These are phyloP conservation scores for Burhinus oedicnemus DNA, from an alignment of 2,113 vertebrate genomes.

Conservation along the genomic window DNA sequence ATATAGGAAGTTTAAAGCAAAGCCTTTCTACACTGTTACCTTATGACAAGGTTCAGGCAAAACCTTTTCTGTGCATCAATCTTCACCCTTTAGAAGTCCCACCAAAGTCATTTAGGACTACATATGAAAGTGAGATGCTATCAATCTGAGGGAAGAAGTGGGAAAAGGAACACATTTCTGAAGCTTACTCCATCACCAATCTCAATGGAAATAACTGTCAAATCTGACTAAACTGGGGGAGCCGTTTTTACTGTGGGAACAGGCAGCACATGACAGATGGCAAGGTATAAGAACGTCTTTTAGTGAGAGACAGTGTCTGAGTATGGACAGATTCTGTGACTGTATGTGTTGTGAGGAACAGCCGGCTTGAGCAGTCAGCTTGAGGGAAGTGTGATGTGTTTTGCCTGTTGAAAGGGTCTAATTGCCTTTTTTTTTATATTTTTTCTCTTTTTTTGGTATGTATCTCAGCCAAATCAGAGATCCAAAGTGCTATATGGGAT, in stretches of 20 bases:
- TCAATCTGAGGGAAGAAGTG: background rate
- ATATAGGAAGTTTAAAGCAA: background rate
- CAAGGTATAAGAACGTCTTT: background rate
- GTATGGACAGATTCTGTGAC: background rate
- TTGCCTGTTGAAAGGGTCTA: background rate
- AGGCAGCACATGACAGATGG: conserved; percentile 33
- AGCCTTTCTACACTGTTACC: background rate
- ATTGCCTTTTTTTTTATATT: background rate
- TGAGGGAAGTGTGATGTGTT: background rate
- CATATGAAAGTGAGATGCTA: background rate
- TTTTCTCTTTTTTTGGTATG: background rate
- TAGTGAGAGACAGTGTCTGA: conserved; percentile 42
- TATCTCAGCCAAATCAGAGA: background rate
- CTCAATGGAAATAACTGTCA: background rate
- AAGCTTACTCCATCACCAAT: background rate
- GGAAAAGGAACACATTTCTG: background rate
- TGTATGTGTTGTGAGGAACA: background rate
- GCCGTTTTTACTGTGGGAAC: background rate
- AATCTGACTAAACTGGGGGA: background rate
- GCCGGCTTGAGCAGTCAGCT: background rate
- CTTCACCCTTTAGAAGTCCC: background rate
- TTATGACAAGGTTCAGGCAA: background rate
- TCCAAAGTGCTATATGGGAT: background rate
- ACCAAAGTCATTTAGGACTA: background rate
- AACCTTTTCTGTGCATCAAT: background rate